A percentile compares a stretch with the other conserved stretches of the same genome.
phyloP scores from a whole-genome alignment of 2,797 vertebrate species.

The Melanotaenia nigrans region DNA sequence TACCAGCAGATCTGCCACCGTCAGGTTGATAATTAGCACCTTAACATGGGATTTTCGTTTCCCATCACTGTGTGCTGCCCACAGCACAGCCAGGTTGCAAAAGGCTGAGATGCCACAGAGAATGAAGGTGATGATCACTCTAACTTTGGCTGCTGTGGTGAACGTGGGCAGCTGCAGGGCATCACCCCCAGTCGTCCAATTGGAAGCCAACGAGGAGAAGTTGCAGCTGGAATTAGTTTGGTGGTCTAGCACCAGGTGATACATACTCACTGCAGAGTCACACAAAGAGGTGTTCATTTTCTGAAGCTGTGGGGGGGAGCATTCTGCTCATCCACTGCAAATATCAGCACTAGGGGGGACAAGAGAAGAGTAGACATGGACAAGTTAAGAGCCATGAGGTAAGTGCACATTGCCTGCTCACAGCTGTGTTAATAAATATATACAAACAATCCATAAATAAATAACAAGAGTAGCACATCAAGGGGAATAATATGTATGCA shows the following conservation, averaged over 20 bases:
- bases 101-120: constrained; percentile 82
- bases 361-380: not conserved
- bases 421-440: constrained; percentile 15
- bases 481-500: constrained; percentile 32
- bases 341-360: constrained; percentile 36
- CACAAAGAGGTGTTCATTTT: constrained; percentile 60
- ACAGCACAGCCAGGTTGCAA: constrained; percentile 86
- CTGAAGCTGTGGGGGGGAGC: constrained; percentile 19
- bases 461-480: constrained; percentile 15
- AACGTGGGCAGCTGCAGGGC: constrained; percentile 81
- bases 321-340: constrained; percentile 50
- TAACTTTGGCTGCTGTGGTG: constrained; percentile 84
- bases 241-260: constrained; percentile 34
- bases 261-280: constrained; percentile 53
- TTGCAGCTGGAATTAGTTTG: constrained; percentile 59
- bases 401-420: not conserved
- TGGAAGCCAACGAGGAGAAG: constrained; percentile 37
- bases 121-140: constrained; percentile 84
- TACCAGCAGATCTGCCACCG: constrained; percentile 85
- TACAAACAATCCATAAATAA: constrained; percentile 21
- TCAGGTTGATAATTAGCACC: constrained; percentile 88
- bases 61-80: constrained; percentile 75
- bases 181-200: constrained; percentile 44
- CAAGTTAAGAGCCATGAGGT: constrained; percentile 22
- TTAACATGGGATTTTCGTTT: constrained; percentile 81